These are phyloP conservation scores for Pararge aegeria DNA, from an alignment of 1,140 invertebrate species.

Conservation along the genomic window DNA sequence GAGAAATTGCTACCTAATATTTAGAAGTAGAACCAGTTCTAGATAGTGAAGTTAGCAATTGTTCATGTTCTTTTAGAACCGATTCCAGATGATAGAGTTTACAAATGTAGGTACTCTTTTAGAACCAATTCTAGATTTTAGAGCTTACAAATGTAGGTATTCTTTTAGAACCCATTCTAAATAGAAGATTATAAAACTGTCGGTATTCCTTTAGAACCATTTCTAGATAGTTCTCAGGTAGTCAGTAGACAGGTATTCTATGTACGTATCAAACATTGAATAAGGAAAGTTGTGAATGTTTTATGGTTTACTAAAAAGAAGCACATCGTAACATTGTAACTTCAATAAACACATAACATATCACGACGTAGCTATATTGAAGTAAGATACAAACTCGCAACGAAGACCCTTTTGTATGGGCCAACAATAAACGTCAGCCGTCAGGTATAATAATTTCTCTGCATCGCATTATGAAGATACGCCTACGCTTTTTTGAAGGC, in stretches of 20 bases:
- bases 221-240: no score
- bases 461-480: slow-evolving; percentile 19
- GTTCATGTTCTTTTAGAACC: no score
- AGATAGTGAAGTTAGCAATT: no score
- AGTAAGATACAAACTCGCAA: slow-evolving; percentile 1
- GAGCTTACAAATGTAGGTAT: no score
- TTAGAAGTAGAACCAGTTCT: not conserved
- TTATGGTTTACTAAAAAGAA: not conserved
- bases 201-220: no score
- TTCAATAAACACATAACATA: not conserved
- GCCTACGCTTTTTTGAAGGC: slow-evolving; percentile 29
- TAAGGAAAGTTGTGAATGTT: not conserved
- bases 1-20: not conserved
- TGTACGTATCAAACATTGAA: no score
- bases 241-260: no score
- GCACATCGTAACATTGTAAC: not conserved
- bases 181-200: no score
- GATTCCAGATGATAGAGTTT: no score
- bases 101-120: no score
- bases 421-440: slow-evolving; percentile 7
- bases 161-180: no score
- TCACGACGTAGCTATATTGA: not conserved
- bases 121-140: no score
- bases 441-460: slow-evolving; percentile 10
- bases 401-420: slow-evolving; percentile 3